Evolutionary conservation across 2,888 invertebrate species (phyloP).

Genomic region (Electrophaes corylata): DNA sequence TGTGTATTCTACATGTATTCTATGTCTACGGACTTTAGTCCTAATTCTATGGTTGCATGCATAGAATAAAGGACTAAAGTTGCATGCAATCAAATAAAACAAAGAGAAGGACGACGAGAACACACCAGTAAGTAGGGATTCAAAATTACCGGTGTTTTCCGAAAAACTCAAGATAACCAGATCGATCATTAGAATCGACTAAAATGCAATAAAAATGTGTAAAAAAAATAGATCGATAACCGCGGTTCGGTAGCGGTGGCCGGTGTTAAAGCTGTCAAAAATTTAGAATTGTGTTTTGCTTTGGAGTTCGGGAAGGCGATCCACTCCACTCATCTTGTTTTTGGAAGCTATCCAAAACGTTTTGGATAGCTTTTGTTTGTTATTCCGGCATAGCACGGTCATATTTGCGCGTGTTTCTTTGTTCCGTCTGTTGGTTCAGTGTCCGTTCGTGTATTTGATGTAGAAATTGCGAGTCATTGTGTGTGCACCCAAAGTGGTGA

Average conservation of each 20-base stretch:
- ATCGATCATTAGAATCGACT: no score
- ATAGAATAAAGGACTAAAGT: no score
- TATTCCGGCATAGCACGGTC: conserved; percentile 47
- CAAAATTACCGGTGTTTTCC: no score
- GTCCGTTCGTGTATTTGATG: conserved; percentile 26
- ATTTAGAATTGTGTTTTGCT: neutral
- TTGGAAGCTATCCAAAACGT: conserved; percentile 63
- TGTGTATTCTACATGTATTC: no score
- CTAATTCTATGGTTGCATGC: no score
- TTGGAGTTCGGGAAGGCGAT: neutral
- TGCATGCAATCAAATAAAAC: no score
- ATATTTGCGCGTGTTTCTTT: conserved; percentile 51
- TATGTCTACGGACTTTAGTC: no score
- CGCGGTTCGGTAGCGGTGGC: neutral
- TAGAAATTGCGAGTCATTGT: conserved; percentile 38
- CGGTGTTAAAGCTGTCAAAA: neutral
- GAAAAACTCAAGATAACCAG: no score
- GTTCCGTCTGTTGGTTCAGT: conserved; percentile 51
- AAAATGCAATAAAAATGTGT: neutral
- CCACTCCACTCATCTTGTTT: conserved; percentile 26
- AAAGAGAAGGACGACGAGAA: no score
- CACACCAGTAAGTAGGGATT: no score
- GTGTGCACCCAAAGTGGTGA: conserved; percentile 25
- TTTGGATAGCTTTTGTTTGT: conserved; percentile 47
- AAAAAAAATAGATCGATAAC: neutral